Evolutionary conservation across 2,888 invertebrate genomes (phyloP).

Genomic region (Creontiades dilutus): DNA sequence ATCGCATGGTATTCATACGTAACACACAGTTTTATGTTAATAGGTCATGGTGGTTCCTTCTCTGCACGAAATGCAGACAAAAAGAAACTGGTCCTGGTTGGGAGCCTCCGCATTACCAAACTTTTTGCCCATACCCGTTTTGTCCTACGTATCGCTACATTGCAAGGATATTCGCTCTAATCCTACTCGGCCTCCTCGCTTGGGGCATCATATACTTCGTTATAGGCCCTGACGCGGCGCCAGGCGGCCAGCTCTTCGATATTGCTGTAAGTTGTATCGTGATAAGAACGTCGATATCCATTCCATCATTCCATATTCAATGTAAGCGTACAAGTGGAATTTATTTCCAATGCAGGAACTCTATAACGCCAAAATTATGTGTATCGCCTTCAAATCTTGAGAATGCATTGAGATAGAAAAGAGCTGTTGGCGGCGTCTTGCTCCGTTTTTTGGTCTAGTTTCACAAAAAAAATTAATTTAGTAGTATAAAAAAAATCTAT

Average conservation of each 20-base stretch:
- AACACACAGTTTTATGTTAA: not conserved
- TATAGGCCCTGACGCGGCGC: conserved; percentile 88
- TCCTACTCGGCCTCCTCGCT: conserved; percentile 85
- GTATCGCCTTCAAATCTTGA: too few species aligned
- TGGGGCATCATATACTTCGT: conserved; percentile 90
- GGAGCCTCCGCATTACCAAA: conserved; percentile 90
- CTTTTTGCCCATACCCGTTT: conserved; percentile 89
- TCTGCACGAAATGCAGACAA: conserved; percentile 88
- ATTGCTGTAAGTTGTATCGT: conserved; percentile 81
- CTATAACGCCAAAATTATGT: too few species aligned
- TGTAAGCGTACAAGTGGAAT: too few species aligned
- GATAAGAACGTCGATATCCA: too few species aligned
- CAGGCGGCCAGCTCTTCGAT: conserved; percentile 90
- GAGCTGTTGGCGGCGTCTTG: too few species aligned
- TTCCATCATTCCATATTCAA: too few species aligned
- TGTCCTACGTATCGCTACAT: conserved; percentile 92
- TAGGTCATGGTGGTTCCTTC: conserved; percentile 91
- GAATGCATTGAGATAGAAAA: too few species aligned
- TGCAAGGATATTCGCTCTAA: conserved; percentile 86
- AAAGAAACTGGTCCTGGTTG: conserved; percentile 88
- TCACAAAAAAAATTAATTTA: too few species aligned
- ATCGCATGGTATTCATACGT: too few species aligned
- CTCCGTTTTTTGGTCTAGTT: too few species aligned
- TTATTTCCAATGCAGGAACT: too few species aligned
- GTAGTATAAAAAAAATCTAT: too few species aligned